Base-by-base conservation (phyloP, 1,140 invertebrate species). In the Pogonus chalceus region DNA sequence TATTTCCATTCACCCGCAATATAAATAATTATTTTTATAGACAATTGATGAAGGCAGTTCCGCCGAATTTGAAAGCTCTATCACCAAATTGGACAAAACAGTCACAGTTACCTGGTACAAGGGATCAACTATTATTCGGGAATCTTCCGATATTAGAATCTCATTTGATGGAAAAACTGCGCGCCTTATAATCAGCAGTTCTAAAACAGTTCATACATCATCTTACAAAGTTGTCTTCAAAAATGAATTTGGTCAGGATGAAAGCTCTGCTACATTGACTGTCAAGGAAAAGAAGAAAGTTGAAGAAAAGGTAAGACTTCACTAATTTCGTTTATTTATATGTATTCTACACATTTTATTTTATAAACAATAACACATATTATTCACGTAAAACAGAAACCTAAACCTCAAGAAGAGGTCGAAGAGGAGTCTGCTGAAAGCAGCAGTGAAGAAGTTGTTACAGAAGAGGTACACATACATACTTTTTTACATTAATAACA, bases 51-150 rank as follows among this genome's bases (percentile, higher is more conserved):
- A 88, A 77, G 84, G 84, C 23, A 85, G 89, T 63, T 79, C 83
- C 35, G 81, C 82, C 9, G 89, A 92, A 71, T 84, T 94, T 50
- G 69, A 82, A 16, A 83, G 85, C 43, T 81, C 79, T 53, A 73
- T 93, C 1, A 78, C 83, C 58, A 79, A 80, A 51, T 70, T 77
- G 1, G 86, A 92, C 62, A 87, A 85, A 58, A 87, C 84, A 56
- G 82, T 85, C 54, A 86, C 81, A 59, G 79, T 92, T 20, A 85
- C 79, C n/a, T 94, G 90, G 90, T 90, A 85, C 65, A 91, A 85
- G 78, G 85, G 90, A 58, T 78, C 79, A 2, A 84, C 79, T 9
- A 69, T 84, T 0, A 79, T 93, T 16, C 82, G 79, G 56, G 82
- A 88, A 61, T 79, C 80, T 1, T 79, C 76, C 4, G 81, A 84